phyloP scores from a whole-genome alignment of 2,113 vertebrate species.

The Neomonachus schauinslandi region DNA sequence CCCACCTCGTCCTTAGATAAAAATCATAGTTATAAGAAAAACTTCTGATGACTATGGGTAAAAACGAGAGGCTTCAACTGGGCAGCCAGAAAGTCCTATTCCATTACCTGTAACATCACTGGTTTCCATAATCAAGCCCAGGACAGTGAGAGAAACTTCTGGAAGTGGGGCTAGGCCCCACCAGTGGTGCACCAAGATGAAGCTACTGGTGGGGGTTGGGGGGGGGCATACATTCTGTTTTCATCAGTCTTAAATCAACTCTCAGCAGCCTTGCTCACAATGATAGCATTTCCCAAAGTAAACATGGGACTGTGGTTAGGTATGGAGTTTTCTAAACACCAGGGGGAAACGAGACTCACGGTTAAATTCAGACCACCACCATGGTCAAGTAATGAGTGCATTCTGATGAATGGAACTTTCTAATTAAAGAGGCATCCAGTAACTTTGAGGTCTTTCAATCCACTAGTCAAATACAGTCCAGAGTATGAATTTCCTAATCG shows the following conservation, averaged over 20 bases:
- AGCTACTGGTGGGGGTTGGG: rapidly evolving
- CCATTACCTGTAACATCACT: not conserved
- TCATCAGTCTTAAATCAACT: not conserved
- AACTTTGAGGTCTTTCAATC: not conserved
- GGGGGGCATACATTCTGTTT: not conserved
- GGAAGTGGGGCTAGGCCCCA: rapidly evolving
- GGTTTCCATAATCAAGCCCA: not conserved
- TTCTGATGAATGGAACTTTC: not conserved
- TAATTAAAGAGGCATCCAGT: not conserved
- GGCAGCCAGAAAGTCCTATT: not conserved
- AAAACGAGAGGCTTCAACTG: not conserved
- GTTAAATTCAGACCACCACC: not conserved
- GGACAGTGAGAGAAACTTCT: not conserved
- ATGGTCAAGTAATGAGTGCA: not conserved
- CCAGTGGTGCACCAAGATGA: not conserved
- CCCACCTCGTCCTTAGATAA: not conserved
- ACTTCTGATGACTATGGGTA: too few species aligned
- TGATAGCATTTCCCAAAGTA: not conserved
- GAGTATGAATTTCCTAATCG: not conserved
- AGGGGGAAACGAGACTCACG: not conserved
- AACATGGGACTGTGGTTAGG: not conserved
- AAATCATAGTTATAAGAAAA: not conserved
- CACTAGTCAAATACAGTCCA: not conserved
- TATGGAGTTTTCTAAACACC: not conserved
- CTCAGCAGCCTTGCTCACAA: not conserved